Percentiles rank a stretch among this genome's conserved stretches.
phyloP scores from a whole-genome alignment of 2,797 vertebrate species.

The Enteromius afrohamiltoni region DNA sequence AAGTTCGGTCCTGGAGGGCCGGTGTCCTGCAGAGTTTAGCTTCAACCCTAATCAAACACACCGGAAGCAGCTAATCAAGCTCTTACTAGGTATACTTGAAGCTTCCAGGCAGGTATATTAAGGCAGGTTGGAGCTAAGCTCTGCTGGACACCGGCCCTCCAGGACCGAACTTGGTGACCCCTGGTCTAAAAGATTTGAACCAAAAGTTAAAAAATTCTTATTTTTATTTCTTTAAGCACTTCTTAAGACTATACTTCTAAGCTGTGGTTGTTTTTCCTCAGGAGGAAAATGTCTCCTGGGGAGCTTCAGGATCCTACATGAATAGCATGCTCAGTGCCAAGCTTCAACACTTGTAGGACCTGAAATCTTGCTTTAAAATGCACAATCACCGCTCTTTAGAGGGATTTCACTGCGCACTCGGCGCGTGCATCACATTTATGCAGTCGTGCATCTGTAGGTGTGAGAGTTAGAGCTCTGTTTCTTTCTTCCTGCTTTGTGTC shows the following conservation, averaged over 20 bases:
- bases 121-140: too few relatives aligned
- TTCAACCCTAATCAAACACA: too few relatives aligned
- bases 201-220: neutral
- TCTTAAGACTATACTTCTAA: neutral
- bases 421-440: constrained; percentile 26
- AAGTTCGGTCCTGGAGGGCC: too few relatives aligned
- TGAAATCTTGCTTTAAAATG: constrained; percentile 40
- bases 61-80: too few relatives aligned
- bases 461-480: constrained; percentile 10
- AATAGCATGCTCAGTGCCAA: constrained; percentile 26
- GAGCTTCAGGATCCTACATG: constrained; percentile 2
- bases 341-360: constrained; percentile 13
- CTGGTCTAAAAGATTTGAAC: neutral
- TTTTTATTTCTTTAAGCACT: neutral
- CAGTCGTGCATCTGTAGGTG: constrained; percentile 21
- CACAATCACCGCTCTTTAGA: constrained; percentile 29
- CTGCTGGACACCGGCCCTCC: too few relatives aligned
- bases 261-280: constrained; percentile 14
- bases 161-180: too few relatives aligned
- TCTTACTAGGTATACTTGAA: too few relatives aligned
- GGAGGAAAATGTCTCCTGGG: neutral
- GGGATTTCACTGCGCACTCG: neutral
- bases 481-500: constrained; percentile 16
- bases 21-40: too few relatives aligned
- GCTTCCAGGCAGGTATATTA: too few relatives aligned